These are phyloP conservation scores for Pheosia gnoma DNA, from an alignment of 2,888 invertebrate genomes.

Conservation along the genomic window DNA sequence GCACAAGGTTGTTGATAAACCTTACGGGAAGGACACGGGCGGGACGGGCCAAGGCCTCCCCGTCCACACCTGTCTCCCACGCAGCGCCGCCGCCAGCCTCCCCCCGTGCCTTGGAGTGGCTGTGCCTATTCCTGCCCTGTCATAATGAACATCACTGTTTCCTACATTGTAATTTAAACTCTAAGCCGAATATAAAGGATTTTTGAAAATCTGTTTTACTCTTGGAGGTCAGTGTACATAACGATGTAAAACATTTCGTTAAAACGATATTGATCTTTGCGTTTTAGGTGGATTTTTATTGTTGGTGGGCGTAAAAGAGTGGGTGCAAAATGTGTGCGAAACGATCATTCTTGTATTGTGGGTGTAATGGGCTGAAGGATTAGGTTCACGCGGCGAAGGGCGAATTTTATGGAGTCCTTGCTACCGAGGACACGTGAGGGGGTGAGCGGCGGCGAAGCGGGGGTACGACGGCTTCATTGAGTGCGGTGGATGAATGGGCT, in stretches of 20 bases:
- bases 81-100: conserved; percentile 33
- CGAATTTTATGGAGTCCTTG: conserved; percentile 77
- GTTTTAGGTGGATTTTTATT: conserved; percentile 15
- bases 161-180: too few relatives aligned
- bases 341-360: conserved; percentile 56
- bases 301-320: conserved; percentile 43
- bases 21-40: conserved; percentile 67
- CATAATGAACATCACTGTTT: not conserved
- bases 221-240: conserved; percentile 8
- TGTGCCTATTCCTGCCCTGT: conserved; percentile 7
- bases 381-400: conserved; percentile 63
- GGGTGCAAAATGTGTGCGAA: conserved; percentile 49
- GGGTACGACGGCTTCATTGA: conserved; percentile 75
- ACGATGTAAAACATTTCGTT: conserved; percentile 13
- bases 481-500: conserved; percentile 80
- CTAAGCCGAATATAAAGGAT: not conserved
- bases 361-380: conserved; percentile 67
- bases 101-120: conserved; percentile 3
- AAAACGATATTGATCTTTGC: conserved; percentile 16
- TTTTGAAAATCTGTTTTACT: conserved; percentile 12
- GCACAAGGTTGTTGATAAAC: conserved; percentile 69
- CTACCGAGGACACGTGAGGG: conserved; percentile 61
- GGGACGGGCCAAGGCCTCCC: conserved; percentile 66
- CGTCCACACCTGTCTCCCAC: conserved; percentile 57
- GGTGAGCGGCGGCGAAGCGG: conserved; percentile 42